These are phyloP conservation scores for Hydrophis major DNA, from an alignment of 2,797 vertebrate species.

Conservation along the genomic window DNA sequence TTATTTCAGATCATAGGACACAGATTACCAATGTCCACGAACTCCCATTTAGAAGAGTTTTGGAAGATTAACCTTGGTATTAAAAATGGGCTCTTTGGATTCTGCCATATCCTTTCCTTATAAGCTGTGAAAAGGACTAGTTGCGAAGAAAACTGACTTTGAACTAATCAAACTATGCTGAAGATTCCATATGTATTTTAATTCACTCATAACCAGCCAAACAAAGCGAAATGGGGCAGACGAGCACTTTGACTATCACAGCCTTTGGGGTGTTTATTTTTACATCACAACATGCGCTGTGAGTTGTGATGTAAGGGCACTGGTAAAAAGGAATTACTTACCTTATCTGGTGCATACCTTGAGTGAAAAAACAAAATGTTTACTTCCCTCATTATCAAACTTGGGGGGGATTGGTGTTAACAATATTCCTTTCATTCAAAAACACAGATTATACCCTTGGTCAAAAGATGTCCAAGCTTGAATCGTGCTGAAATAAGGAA, in stretches of 20 bases:
- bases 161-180: slow-evolving; percentile 93
- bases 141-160: slow-evolving; percentile 96
- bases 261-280: slow-evolving; percentile 72
- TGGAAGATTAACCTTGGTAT: background rate
- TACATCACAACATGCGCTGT: slow-evolving; percentile 90
- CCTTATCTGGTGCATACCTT: slow-evolving; percentile 76
- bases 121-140: slow-evolving; percentile 99
- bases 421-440: slow-evolving; percentile 63
- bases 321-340: slow-evolving; percentile 84
- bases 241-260: slow-evolving; percentile 99
- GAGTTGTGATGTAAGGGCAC: slow-evolving; percentile 92
- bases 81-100: background rate
- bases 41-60: background rate
- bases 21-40: slow-evolving; percentile 1
- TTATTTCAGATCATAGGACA: background rate
- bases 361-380: slow-evolving; percentile 75
- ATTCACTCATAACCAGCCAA: slow-evolving; percentile 99
- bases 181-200: slow-evolving; percentile 88
- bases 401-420: slow-evolving; percentile 67
- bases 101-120: slow-evolving; percentile 45
- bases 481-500: slow-evolving; percentile 38
- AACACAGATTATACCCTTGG: slow-evolving; percentile 88
- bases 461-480: slow-evolving; percentile 68
- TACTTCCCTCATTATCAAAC: slow-evolving; percentile 72
- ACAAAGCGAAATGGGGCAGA: slow-evolving; percentile 97